Evolutionary conservation across 2,797 vertebrate species (phyloP).

Genomic region (Sardinella longiceps): DNA sequence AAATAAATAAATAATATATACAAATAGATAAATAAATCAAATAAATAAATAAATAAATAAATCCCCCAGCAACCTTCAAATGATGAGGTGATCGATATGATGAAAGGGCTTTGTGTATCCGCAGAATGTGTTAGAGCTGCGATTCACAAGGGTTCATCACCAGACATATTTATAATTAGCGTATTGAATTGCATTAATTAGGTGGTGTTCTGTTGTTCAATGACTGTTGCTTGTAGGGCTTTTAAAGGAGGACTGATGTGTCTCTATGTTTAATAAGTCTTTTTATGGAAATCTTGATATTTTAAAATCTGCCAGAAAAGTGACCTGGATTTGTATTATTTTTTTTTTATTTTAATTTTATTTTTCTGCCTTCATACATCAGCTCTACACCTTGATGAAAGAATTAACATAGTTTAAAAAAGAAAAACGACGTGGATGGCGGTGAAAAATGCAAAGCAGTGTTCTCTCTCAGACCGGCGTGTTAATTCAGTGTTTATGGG

Average conservation of each 20-base stretch:
- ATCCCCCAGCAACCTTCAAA: background rate
- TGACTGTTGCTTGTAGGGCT: background rate
- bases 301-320: background rate
- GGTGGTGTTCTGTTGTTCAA: background rate
- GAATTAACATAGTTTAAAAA: background rate
- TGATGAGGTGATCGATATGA: background rate
- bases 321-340: background rate
- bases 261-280: background rate
- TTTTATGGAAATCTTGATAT: background rate
- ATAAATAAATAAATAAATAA: too few relatives aligned
- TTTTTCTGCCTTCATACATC: background rate
- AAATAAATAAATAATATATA: too few relatives aligned
- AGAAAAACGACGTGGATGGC: background rate
- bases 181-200: background rate
- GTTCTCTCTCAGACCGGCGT: background rate
- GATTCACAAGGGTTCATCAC: background rate
- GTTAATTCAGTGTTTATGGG: background rate
- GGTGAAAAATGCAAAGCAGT: background rate
- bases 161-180: conserved; percentile 2
- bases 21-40: too few relatives aligned
- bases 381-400: background rate
- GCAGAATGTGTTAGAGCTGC: background rate
- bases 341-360: too few relatives aligned
- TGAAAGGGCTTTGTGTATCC: background rate
- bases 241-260: background rate